Evolutionary conservation across 2,888 invertebrate genomes (phyloP).

Genomic region (Stenodema calcarata): DNA sequence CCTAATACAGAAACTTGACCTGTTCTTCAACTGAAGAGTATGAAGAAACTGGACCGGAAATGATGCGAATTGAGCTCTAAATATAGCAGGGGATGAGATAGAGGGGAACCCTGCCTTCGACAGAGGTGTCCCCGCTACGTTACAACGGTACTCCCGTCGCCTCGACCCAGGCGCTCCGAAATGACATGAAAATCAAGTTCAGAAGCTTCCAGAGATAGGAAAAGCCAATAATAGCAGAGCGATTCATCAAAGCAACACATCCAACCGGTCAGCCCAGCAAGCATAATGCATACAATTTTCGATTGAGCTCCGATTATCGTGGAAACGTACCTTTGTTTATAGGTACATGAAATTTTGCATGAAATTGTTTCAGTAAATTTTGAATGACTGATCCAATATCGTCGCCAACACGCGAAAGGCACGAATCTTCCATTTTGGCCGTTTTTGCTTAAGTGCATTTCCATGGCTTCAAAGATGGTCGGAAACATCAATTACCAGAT

Average conservation of each 20-base stretch:
- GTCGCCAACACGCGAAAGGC: too few species aligned
- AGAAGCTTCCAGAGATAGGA: not conserved
- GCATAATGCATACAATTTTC: not conserved
- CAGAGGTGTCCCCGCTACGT: constrained; percentile 35
- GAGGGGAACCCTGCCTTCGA: not conserved
- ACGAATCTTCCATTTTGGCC: too few species aligned
- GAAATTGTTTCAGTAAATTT: too few species aligned
- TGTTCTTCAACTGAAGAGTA: not conserved
- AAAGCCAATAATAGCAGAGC: not conserved
- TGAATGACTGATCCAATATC: too few species aligned
- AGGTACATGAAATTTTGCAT: too few species aligned
- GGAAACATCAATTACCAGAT: too few species aligned
- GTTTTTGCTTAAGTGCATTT: too few species aligned
- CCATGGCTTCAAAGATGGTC: too few species aligned
- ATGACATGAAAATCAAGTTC: constrained; percentile 12
- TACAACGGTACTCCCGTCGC: constrained; percentile 28
- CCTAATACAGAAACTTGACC: not conserved
- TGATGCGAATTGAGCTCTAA: constrained; percentile 31
- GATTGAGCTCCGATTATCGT: too few species aligned
- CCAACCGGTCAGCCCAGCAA: not conserved
- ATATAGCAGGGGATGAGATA: constrained; percentile 32
- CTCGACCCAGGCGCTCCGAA: constrained; percentile 15
- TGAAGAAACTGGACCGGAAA: constrained; percentile 10
- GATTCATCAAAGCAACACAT: not conserved
- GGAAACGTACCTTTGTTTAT: too few species aligned